Evolutionary conservation across 2,888 invertebrate genomes (phyloP).

Genomic region (Metalampra italica): DNA sequence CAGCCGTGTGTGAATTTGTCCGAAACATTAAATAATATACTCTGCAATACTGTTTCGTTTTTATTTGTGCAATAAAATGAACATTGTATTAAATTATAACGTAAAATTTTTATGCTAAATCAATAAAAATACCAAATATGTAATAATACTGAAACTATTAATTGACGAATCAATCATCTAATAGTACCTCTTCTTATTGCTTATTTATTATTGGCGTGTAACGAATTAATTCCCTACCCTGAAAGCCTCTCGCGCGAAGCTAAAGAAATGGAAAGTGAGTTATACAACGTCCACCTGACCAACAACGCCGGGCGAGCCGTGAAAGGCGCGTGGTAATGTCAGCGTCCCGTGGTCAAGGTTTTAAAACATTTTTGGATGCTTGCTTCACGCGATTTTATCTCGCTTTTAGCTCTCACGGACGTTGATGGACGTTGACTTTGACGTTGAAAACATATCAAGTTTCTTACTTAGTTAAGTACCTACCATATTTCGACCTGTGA

Average conservation of each 20-base stretch:
- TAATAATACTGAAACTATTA: too few relatives aligned
- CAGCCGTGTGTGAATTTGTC: too few relatives aligned
- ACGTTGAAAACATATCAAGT: constrained; percentile 8
- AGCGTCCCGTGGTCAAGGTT: constrained; percentile 74
- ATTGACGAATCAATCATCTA: too few relatives aligned
- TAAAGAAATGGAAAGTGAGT: constrained; percentile 74
- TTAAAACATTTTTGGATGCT: constrained; percentile 53
- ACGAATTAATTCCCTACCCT: background rate
- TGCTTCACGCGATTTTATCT: constrained; percentile 55
- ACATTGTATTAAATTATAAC: too few relatives aligned
- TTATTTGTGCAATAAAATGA: too few relatives aligned
- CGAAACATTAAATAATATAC: too few relatives aligned
- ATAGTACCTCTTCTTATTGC: background rate
- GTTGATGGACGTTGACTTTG: constrained; percentile 31
- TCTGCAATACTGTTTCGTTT: too few relatives aligned
- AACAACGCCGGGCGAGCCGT: constrained; percentile 44
- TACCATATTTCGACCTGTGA: background rate
- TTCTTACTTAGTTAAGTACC: background rate
- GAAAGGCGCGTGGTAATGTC: constrained; percentile 75
- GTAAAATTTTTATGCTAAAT: too few relatives aligned
- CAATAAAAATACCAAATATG: too few relatives aligned
- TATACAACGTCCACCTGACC: constrained; percentile 69
- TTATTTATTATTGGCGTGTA: background rate
- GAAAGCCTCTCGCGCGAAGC: constrained; percentile 8
- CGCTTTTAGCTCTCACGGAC: constrained; percentile 30